Evolutionary conservation across 1,140 invertebrate genomes (phyloP).

Genomic region (Akabosia matsudoensis): DNA sequence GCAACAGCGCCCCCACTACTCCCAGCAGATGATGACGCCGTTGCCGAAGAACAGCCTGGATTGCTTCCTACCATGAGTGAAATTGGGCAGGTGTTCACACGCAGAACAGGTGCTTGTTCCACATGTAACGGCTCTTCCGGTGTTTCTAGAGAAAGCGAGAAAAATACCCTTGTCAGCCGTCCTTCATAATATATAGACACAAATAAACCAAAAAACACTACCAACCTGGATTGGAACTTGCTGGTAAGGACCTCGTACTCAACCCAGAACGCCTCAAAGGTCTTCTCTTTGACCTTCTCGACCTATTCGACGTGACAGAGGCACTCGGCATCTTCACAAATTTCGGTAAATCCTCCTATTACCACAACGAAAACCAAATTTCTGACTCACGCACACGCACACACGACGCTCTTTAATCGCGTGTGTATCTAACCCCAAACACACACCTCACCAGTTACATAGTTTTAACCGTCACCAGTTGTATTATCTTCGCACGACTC

Average conservation of each 20-base stretch:
- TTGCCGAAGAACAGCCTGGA: slow-evolving; percentile 29
- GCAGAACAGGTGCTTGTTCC: slow-evolving; percentile 27
- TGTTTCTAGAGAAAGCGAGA: slow-evolving; percentile 29
- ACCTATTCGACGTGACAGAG: slow-evolving; percentile 36
- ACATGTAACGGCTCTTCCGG: slow-evolving; percentile 29
- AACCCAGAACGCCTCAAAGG: slow-evolving; percentile 27
- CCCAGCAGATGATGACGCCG: not conserved
- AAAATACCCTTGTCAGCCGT: not conserved
- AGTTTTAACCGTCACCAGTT: no score
- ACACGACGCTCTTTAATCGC: no score
- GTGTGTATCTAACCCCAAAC: no score
- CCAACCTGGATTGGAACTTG: slow-evolving; percentile 35
- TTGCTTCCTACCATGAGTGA: slow-evolving; percentile 39
- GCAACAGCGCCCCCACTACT: not conserved
- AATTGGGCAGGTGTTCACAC: slow-evolving; percentile 30
- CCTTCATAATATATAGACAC: not conserved
- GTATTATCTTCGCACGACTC: no score
- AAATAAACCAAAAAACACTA: not conserved
- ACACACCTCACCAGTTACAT: no score
- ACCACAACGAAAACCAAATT: no score
- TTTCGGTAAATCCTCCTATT: not conserved
- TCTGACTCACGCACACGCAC: no score
- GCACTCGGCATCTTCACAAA: slow-evolving; percentile 43
- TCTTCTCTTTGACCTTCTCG: slow-evolving; percentile 37
- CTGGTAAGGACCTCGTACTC: slow-evolving; percentile 32